A percentile compares a stretch with the other conserved stretches of the same genome.
These are phyloP conservation scores for Acromyrmex heyeri DNA, from an alignment of 1,140 invertebrate species.

Conservation along the genomic window DNA sequence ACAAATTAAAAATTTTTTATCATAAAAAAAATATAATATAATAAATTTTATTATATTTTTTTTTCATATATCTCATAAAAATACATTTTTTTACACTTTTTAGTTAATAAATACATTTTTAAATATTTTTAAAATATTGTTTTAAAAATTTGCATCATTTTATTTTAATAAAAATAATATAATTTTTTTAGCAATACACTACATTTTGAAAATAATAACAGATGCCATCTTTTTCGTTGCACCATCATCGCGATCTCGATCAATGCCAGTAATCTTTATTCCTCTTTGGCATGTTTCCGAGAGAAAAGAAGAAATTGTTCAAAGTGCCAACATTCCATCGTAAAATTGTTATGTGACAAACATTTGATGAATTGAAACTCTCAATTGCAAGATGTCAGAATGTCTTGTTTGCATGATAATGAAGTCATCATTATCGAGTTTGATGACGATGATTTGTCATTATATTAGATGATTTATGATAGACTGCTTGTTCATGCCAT, in stretches of 20 bases:
- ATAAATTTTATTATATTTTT: neutral
- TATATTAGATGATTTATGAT: neutral
- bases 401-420: constrained; percentile 23
- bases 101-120: neutral
- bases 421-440: constrained; percentile 28
- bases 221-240: neutral
- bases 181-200: neutral
- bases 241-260: neutral
- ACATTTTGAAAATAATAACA: neutral
- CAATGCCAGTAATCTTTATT: constrained; percentile 2
- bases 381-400: constrained; percentile 11
- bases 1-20: neutral
- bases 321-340: constrained; percentile 1
- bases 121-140: neutral
- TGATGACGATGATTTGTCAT: neutral
- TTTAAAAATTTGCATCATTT: neutral
- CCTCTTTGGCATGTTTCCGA: neutral
- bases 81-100: neutral
- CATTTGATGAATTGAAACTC: constrained; percentile 13
- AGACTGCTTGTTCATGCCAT: neutral
- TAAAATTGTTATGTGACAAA: constrained; percentile 43
- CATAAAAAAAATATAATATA: no score
- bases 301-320: neutral
- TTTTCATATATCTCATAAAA: neutral
- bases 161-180: neutral